Base-by-base conservation (phyloP, 2,888 invertebrate genomes). In the Zhuqinia jingwanae region DNA sequence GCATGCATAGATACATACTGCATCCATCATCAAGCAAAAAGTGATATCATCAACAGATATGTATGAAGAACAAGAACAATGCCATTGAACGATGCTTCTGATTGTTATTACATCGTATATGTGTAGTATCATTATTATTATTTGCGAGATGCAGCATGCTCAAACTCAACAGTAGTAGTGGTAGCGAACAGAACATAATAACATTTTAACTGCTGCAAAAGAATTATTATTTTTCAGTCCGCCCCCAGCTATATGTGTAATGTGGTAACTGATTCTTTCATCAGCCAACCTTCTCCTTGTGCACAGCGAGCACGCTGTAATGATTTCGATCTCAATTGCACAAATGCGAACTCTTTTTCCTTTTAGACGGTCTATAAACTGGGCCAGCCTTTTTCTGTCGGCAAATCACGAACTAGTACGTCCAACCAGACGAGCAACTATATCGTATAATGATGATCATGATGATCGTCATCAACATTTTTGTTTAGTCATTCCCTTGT, bases 281-380 rank as follows among this genome's bases (percentile, higher is more conserved):
- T 25, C 63, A 30, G 6, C 70, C 47, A 68, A 42, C 60, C 76
- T 53, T 27, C 53, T 53, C 68, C 68, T 78, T 15, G 36, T 76
- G 50, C 53, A 50, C 42, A 76, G 58, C 63, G n/a, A 30, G 27
- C 47, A 17, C 42, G 45, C 65, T 30, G 42, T 30, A 75, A 58
- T 56, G 27, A 53, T 73, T 73, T 73, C 30, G 50, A 50, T 83
- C 76, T 77, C 84, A 77, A 84, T 78, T 68, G 77, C 70, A 78
- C 77, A 84, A 84, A 77, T 77, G 80, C 79, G 79, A 80, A 81
- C 81, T 87, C 87, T 77, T 85, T 77, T 76, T 68, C 42, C 10
- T 42, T 82, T 87, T 90, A 90, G 90, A 80, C 90, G 47, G 90
- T 88, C 90, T 90, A 90, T 89, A 90, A 90, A 90, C 78, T 90